A percentile compares a stretch with the other conserved stretches of the same genome.
These are phyloP conservation scores for Ophioderma brevispina DNA, from an alignment of 35 echinoderm and acorn worm species.

Conservation along the genomic window DNA sequence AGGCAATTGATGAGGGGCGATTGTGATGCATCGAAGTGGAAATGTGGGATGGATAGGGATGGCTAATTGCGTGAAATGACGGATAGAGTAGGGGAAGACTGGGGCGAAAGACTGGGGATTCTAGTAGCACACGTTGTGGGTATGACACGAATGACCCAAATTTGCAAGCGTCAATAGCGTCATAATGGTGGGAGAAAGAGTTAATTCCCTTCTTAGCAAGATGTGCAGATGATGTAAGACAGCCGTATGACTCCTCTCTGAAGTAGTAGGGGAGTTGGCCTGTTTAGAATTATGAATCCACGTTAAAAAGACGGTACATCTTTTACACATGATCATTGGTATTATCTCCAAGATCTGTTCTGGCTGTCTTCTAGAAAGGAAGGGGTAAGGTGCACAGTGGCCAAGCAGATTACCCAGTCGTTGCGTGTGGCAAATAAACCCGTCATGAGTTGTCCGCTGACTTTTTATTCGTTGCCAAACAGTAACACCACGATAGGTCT, in stretches of 20 bases:
- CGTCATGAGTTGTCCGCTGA: not conserved
- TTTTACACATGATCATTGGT: not conserved
- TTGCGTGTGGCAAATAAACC: not conserved
- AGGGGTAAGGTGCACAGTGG: not conserved
- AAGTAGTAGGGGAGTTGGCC: conserved; percentile 37
- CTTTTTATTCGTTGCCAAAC: too few relatives aligned
- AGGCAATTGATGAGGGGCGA: not conserved
- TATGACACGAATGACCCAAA: conserved; percentile 48
- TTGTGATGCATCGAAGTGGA: too few relatives aligned
- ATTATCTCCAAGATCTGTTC: not conserved
- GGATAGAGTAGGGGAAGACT: conserved; percentile 21
- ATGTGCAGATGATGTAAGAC: conserved; percentile 20
- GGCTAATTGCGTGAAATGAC: conserved; percentile 25
- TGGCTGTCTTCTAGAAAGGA: not conserved
- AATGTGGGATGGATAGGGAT: conserved; percentile 2
- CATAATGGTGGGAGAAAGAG: conserved; percentile 31
- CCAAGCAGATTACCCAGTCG: not conserved
- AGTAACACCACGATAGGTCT: too few relatives aligned
- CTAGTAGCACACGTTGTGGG: conserved; percentile 16
- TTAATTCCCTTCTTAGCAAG: conserved; percentile 5
- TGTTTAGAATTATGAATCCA: conserved; percentile 77
- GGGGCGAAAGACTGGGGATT: conserved; percentile 28
- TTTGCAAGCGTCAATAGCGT: conserved; percentile 40
- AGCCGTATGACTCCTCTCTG: not conserved
- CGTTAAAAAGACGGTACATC: conserved; percentile 75